Evolutionary conservation across 2,888 invertebrate species (phyloP), one percentile per base, ranked within the genome.

Genomic region (Drosophila barbarae): DNA sequence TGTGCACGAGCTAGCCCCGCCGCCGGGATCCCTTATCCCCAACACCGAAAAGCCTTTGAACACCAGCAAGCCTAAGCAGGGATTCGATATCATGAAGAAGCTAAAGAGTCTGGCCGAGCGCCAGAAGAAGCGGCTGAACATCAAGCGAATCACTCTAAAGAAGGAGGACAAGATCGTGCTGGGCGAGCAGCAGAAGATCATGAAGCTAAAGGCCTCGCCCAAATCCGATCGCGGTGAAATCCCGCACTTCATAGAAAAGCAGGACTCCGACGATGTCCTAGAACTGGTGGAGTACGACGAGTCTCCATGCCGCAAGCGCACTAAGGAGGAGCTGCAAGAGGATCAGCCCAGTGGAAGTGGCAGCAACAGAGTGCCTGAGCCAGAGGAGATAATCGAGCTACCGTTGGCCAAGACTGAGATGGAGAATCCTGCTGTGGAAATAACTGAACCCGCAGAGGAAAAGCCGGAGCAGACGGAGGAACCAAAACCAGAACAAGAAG

Each of bases 81-180:
- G 92, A 85, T 92, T 92, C 83, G 92, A 93, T 30, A 90, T 93
- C 59, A 93, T 93, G 73, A 92, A 93, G 85, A 93, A 93, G 89
- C 90, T 93, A 23, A 92, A 92, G 87, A 92, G 91, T 73, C 90
- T 93, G 88, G 93, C 93, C 18, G 93, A 93, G 75, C 91, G 92
- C 90, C 92, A 77, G 86, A 92, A 87, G 90, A 92, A 76, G 90
- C 92, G 92, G 64, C 67, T 88, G 32, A 85, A 87, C 7, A 89
- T 90, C 44, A 89, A 86, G 59, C 88, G 86, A 44, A 86, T 89
- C 13, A 80, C 87, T 12, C 75, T 90, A 23, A 86, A 86, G 32
- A 87, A 88, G 56, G 86, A 88, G 72, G 92, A 92, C 82, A 91
- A 91, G 85, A 91, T 91, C 65, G 76, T 86, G 13, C 71, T 89